A percentile compares a stretch with the other conserved stretches of the same genome.
These are phyloP conservation scores for Lacerta viridis DNA, from an alignment of 2,797 vertebrate species.

Conservation along the genomic window DNA sequence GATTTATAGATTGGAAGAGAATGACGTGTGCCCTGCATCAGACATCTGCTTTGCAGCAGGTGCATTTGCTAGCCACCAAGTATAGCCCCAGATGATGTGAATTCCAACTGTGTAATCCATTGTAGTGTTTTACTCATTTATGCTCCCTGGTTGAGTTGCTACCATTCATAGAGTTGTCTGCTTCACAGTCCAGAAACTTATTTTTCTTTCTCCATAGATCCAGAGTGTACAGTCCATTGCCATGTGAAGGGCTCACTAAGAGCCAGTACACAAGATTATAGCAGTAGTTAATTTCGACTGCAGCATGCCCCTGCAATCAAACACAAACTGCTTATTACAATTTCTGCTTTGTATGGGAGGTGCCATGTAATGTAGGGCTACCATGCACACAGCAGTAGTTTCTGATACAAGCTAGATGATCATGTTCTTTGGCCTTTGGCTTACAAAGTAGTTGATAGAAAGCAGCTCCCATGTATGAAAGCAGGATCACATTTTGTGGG, in stretches of 20 bases:
- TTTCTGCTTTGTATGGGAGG: background rate
- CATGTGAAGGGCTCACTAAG: background rate
- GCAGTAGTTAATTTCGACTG: background rate
- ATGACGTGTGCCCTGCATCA: conserved; percentile 24
- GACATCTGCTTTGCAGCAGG: conserved; percentile 58
- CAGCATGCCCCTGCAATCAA: background rate
- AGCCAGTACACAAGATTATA: background rate
- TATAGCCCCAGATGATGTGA: conserved; percentile 24
- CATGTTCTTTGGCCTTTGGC: background rate
- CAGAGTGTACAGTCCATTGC: background rate
- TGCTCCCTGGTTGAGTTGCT: conserved; percentile 25
- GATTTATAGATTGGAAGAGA: conserved; percentile 64
- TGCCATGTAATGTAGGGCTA: background rate
- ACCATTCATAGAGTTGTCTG: background rate
- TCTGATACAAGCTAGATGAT: background rate
- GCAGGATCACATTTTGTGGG: background rate
- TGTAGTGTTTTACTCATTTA: conserved; percentile 43
- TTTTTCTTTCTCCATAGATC: background rate
- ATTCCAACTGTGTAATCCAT: conserved; percentile 37
- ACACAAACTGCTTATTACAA: background rate
- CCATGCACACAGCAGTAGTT: background rate
- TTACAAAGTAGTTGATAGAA: background rate
- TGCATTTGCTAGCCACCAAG: conserved; percentile 48
- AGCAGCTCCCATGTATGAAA: background rate
- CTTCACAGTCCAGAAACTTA: conserved; percentile 10